A percentile compares a stretch with the other conserved stretches of the same genome.
Conservation (phyloP, 2,888 invertebrate genomes). For the Mythimna albipuncta region DNA sequence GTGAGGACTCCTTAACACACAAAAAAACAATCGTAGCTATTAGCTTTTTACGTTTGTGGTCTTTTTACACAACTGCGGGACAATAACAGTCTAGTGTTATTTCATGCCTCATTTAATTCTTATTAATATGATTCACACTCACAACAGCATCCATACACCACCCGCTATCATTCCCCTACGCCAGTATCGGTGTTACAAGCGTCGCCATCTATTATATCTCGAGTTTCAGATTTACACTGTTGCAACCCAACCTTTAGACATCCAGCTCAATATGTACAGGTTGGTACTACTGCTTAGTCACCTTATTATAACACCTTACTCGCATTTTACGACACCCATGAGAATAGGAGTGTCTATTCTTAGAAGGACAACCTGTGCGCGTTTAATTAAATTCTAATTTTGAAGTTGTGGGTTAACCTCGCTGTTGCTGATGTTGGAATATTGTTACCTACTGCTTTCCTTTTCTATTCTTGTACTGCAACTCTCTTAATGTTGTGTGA, state of each 20-base stretch:
- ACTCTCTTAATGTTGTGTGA: not conserved
- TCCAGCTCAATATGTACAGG: slow-evolving; percentile 3
- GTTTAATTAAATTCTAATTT: slow-evolving; percentile 34
- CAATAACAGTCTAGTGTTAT: not conserved
- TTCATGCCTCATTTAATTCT: not conserved
- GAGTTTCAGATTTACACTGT: not conserved
- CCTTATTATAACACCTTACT: slow-evolving; percentile 31
- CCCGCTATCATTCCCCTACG: not conserved
- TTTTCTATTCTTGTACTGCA: not conserved
- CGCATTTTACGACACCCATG: slow-evolving; percentile 13
- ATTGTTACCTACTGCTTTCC: not conserved
- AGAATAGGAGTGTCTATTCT: slow-evolving; percentile 26
- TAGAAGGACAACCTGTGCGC: not conserved
- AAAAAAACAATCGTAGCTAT: not conserved
- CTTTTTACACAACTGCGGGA: not conserved
- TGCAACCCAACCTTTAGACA: slow-evolving; percentile 20
- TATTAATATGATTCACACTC: not conserved
- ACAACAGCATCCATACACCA: not conserved
- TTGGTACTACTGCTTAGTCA: slow-evolving; percentile 22
- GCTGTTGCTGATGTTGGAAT: not conserved
- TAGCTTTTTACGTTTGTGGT: no score
- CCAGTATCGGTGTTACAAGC: not conserved
- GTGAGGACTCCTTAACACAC: not conserved
- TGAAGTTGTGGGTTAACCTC: not conserved
- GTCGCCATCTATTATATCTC: not conserved